A percentile compares a stretch with the other conserved stretches of the same genome.
Conservation (phyloP, 2,797 vertebrate genomes). For the Phataginus tricuspis region DNA sequence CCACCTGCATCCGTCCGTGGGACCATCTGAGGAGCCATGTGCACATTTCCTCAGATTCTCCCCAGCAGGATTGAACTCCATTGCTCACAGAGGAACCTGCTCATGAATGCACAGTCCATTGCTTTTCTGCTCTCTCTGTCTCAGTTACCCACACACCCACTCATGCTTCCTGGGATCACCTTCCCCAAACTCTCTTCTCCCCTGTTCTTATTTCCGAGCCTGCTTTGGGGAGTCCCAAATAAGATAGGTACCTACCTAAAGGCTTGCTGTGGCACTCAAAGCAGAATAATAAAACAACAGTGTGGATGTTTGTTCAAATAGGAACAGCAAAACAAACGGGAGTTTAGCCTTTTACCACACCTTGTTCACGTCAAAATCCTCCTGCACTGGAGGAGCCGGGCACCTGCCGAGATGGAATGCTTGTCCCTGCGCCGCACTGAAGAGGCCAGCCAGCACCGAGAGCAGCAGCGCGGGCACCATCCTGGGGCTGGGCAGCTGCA, state of each 20-base stretch:
- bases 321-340: background rate
- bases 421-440: slow-evolving; percentile 84
- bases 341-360: slow-evolving; percentile 77
- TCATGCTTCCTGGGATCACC: background rate
- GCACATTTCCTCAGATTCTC: background rate
- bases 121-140: background rate
- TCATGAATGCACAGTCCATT: background rate
- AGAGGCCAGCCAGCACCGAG: slow-evolving; percentile 84
- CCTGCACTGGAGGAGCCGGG: slow-evolving; percentile 88
- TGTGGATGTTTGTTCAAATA: background rate
- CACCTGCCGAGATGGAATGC: slow-evolving; percentile 87
- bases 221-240: background rate
- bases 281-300: background rate
- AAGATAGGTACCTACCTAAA: background rate
- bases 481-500: background rate
- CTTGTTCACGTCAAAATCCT: slow-evolving; percentile 90
- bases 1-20: background rate
- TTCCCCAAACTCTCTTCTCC: background rate
- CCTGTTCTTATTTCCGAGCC: background rate
- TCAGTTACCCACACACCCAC: background rate
- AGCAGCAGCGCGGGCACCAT: slow-evolving; percentile 79
- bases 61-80: background rate
- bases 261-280: background rate
- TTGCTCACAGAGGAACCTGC: background rate
- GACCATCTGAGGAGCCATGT: background rate